Base-by-base conservation (phyloP, 2,888 invertebrate genomes). In the Nudaria mundana region DNA sequence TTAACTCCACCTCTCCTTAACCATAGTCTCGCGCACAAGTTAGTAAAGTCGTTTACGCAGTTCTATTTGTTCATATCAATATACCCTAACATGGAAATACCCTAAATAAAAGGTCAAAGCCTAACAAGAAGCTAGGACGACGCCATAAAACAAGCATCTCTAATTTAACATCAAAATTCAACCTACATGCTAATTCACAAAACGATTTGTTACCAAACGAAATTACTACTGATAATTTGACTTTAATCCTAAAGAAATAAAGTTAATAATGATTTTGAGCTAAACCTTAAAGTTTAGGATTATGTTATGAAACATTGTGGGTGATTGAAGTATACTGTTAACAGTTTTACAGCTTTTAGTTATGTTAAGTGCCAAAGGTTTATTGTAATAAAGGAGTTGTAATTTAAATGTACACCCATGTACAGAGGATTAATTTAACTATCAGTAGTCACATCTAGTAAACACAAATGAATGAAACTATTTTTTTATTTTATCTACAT, bases 121-220 rank as follows among this genome's bases (percentile, higher is more conserved):
- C 54, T 52, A 52, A 55, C 48, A n/a, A n/a, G n/a, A n/a, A 29
- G 45, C 44, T 36, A 20, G 44, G 48, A 50, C 58, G 56, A 51
- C 53, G 47, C 49, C 56, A 53, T 71, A 67, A 71, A 71, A 55
- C 52, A 44, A 56, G 55, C 48, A 47, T 51, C 44, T 60, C 60
- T 40, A 47, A 44, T 47, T 10, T 18, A 45, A 42, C 48, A 48
- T 58, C 54, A 58, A 49, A 45, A 52, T 46, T 54, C 39, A 50
- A 52, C 47, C 44, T 34, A 55, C 47, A 34, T 45, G 46, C 37
- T 33, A 40, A 43, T 37, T 41, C 11, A 28, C 25, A 37, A 20
- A 30, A 14, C 7, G n/a, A 18, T 30, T 20, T 6, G 1, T 10
- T 32, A 2, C n/a, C 2, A 22, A n/a, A 4, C 10, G 2, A 4